Conservation (phyloP, 2,888 invertebrate species). For the Tupiocoris notatus region DNA sequence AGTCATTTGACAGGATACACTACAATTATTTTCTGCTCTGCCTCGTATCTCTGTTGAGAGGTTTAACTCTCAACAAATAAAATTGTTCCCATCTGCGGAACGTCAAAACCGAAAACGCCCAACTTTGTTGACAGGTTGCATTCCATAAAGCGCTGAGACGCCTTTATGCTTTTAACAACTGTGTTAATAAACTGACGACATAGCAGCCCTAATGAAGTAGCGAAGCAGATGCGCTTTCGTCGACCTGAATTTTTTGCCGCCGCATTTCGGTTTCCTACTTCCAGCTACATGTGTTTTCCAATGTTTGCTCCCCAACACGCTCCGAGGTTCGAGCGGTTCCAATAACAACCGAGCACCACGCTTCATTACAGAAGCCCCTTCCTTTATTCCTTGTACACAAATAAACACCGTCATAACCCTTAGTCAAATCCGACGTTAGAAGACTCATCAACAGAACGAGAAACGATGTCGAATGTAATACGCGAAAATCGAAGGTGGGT, state of each 20-base stretch:
- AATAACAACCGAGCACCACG: slow-evolving; percentile 13
- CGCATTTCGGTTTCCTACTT: not conserved
- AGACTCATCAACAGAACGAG: too few species aligned
- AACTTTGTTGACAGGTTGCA: not conserved
- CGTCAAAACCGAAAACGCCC: too few species aligned
- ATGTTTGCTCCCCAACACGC: slow-evolving; percentile 30
- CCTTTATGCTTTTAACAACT: not conserved
- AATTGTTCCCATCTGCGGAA: too few species aligned
- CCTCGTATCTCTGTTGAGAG: too few species aligned
- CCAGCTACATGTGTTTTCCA: slow-evolving; percentile 19
- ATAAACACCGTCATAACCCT: too few species aligned
- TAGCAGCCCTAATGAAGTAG: not conserved
- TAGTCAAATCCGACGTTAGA: too few species aligned
- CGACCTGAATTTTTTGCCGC: slow-evolving; percentile 6
- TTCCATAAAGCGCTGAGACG: not conserved
- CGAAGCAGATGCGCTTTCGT: not conserved
- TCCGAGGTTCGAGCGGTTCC: slow-evolving; percentile 8
- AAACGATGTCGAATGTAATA: too few species aligned
- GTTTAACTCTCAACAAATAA: too few species aligned
- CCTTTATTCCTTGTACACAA: not conserved
- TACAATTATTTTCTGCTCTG: too few species aligned
- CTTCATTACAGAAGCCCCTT: slow-evolving; percentile 2
- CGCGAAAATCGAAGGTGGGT: too few species aligned
- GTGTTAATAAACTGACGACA: not conserved
- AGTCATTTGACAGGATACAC: too few species aligned